Evolutionary conservation across 2,113 vertebrate genomes (phyloP), one percentile per base, ranked within the genome.

Genomic region (Anoura caudifer): DNA sequence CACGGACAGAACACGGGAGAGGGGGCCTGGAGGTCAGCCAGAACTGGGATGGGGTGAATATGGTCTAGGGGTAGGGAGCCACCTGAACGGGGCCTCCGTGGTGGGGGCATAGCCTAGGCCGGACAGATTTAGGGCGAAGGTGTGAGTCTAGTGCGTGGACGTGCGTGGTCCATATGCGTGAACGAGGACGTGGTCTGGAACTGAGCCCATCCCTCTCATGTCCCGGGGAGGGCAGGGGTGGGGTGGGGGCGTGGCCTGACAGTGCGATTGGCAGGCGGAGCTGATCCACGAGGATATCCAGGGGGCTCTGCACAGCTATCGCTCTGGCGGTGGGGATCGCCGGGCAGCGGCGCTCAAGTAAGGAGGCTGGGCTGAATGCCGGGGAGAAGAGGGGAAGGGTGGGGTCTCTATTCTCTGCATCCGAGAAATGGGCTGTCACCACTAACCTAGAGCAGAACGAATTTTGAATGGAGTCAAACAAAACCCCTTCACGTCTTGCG

Each of bases 251-350:
- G 47, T 10, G 67, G 24, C 26, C 87, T 93, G 28, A 95, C 9
- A 0, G 33, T 7, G 24, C 69, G 70, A 79, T 94, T 92, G 95
- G 67, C 93, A 98, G 98, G 99, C 98, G 8, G 98, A 99, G 97
- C 91, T 98, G 63, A 99, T 99, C 65, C 97, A 97, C 16, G 98
- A 99, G 56, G 98, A 99, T 98, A 98, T 99, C 95, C 95, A 97
- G 63, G 96, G 95, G 0, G 98, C 98, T 0, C 97, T 99, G 96
- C 98, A 98, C 0, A 90, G 94, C 92, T 97, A 98, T 86, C 97
- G 97, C 10, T 97, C 84, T 0, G 98, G 98, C 10, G 96, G 97
- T 73, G 98, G 95, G 19, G 97, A 97, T 41, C 98, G 94, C 76
- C 89, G 91, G 33, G 92, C 97, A 0, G 98, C 99, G 17, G 95